Evolutionary conservation across 1,140 invertebrate genomes (phyloP), one percentile per base, ranked within the genome.

Genomic region (Hesperophylax magnus): DNA sequence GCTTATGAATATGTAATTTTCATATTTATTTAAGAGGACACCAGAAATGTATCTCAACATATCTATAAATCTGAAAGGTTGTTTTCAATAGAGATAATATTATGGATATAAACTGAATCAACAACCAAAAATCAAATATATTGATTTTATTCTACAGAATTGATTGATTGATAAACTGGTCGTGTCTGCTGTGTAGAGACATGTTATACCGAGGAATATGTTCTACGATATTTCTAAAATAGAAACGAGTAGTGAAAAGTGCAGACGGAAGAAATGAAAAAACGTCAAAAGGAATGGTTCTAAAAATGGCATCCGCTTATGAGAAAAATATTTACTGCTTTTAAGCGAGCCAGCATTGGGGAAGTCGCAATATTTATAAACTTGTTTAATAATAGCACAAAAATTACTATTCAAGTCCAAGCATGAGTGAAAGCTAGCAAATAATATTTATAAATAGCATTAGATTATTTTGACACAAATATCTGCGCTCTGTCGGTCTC

Each of bases 391-490:
- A 88, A 88, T 89, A 89, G 88, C 88, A 84, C 86, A 88, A 87
- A 89, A 87, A 87, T 86, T 90, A 89, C 87, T 89, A 88, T 88
- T 89, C 89, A 88, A 87, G 87, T 89, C 88, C 88, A 88, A 88
- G 89, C 88, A 89, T 89, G 89, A 88, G 88, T 88, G 88, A 89
- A 90, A 88, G 88, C 87, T 87, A 86, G 87, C 87, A 89, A 90
- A 89, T 90, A 90, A 88, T 90, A 90, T 90, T 90, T 90, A 90
- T 90, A 90, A 90, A 90, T 90, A 90, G 88, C 87, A 88, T 88
- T 82, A 85, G 87, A 89, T 88, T 90, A 90, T 90, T 89, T 90
- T 89, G 87, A 88, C 88, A 88, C 88, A 88, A 89, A 87, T 88
- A 79, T 80, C 79, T 76, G 54, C 67, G 79, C 87, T 89, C 88